These are phyloP conservation scores for Crotalus tigris DNA, from an alignment of 2,113 vertebrate species.

Conservation along the genomic window DNA sequence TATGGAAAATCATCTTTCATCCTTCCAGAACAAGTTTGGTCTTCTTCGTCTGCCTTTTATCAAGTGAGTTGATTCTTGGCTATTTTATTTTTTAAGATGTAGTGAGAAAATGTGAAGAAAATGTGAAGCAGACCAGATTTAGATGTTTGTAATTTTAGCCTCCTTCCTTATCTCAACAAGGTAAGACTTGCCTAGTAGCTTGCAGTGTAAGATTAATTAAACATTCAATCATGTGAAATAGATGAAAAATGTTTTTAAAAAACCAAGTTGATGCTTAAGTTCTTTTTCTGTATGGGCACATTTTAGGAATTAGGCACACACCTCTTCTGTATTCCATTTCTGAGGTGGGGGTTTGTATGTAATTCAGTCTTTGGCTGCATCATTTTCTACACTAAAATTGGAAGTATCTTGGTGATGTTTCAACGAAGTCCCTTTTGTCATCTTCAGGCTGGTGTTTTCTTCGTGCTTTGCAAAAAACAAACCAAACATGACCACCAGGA, in stretches of 20 bases:
- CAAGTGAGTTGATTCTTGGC: conserved; percentile 45
- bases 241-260: not conserved
- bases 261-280: not conserved
- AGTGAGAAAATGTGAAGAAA: not conserved
- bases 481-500: too few relatives aligned
- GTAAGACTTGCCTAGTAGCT: not conserved
- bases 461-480: too few relatives aligned
- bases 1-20: conserved; percentile 51
- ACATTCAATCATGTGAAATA: not conserved
- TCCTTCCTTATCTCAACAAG: not conserved
- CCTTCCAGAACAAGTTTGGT: conserved; percentile 8
- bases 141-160: not conserved
- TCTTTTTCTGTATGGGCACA: not conserved
- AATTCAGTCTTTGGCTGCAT: too few relatives aligned
- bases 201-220: not conserved
- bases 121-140: not conserved
- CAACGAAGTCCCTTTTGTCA: too few relatives aligned
- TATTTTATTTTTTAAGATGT: not conserved
- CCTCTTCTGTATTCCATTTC: conserved; percentile 24
- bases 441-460: too few relatives aligned
- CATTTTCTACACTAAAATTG: too few relatives aligned
- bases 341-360: too few relatives aligned
- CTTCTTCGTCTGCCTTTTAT: conserved; percentile 40
- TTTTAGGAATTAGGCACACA: not conserved
- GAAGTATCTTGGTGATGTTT: too few relatives aligned